These are phyloP conservation scores for Amphiprion percula DNA, from an alignment of 2,113 vertebrate genomes.

Conservation along the genomic window DNA sequence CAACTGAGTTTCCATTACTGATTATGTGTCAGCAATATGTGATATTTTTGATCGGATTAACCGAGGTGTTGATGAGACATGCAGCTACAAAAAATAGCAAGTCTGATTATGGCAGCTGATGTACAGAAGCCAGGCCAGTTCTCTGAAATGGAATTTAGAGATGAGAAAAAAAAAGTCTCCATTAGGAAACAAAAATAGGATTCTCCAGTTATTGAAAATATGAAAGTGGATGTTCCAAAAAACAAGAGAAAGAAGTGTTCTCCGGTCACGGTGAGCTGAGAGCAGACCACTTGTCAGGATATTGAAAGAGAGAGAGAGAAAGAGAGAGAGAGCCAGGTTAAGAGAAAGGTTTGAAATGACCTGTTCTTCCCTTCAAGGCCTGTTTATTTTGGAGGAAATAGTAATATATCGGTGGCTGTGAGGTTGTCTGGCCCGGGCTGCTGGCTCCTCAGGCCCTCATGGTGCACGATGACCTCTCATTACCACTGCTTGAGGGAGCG, in stretches of 20 bases:
- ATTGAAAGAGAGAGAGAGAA: conserved; percentile 68
- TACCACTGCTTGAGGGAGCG: conserved; percentile 83
- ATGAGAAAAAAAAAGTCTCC: conserved; percentile 30
- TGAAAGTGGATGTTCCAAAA: conserved; percentile 68
- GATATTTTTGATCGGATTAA: conserved; percentile 55
- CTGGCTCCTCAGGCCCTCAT: conserved; percentile 59
- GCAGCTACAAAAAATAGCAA: conserved; percentile 23
- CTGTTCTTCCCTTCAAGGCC: conserved; percentile 61
- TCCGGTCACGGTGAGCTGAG: conserved; percentile 59
- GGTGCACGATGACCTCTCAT: conserved; percentile 83
- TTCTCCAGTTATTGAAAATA: conserved; percentile 74
- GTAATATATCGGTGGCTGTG: conserved; percentile 65
- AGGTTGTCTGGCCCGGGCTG: conserved; percentile 48
- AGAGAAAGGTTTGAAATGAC: conserved; percentile 67
- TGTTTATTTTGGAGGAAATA: conserved; percentile 75
- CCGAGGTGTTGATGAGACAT: conserved; percentile 46
- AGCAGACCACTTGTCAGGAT: conserved; percentile 77
- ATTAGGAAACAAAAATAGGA: conserved; percentile 69
- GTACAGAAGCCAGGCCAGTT: conserved; percentile 45
- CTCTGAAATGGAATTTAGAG: conserved; percentile 54
- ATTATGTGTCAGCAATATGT: conserved; percentile 51
- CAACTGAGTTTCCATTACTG: conserved; percentile 40
- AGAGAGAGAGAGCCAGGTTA: conserved; percentile 45
- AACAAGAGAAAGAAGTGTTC: conserved; percentile 70
- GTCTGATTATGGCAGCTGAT: conserved; percentile 37